Evolutionary conservation across 1,140 invertebrate genomes (phyloP).

Genomic region (Lasaia peninsularis): DNA sequence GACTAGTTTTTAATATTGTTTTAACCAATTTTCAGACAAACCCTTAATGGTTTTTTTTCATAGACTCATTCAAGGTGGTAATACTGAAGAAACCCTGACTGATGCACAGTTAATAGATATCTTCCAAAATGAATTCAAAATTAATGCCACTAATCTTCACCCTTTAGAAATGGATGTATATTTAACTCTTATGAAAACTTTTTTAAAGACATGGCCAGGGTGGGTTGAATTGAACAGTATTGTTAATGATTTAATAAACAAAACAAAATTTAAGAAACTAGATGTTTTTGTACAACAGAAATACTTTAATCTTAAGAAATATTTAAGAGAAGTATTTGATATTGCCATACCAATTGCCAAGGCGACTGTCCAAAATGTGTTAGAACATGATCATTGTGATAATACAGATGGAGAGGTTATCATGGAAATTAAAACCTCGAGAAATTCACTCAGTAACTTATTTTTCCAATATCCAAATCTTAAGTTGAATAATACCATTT

Average conservation of each 20-base stretch:
- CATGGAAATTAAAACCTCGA: conserved; percentile 41
- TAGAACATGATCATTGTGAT: conserved; percentile 4
- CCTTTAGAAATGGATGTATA: conserved; percentile 51
- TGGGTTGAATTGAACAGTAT: conserved; percentile 56
- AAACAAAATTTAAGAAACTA: conserved; percentile 21
- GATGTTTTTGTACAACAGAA: conserved; percentile 36
- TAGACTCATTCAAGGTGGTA: conserved; percentile 41
- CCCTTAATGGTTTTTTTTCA: conserved; percentile 44
- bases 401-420: conserved; percentile 21
- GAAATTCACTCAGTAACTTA: conserved; percentile 42
- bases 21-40: conserved; percentile 37
- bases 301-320: conserved; percentile 39
- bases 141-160: conserved; percentile 32
- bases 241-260: conserved; percentile 28
- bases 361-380: conserved; percentile 16
- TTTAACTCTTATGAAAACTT: conserved; percentile 53
- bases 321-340: conserved; percentile 38
- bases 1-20: conserved; percentile 13
- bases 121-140: conserved; percentile 47
- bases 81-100: conserved; percentile 48
- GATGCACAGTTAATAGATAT: conserved; percentile 53
- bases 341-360: conserved; percentile 24
- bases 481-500: conserved; percentile 31
- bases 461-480: conserved; percentile 36
- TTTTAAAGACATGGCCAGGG: conserved; percentile 54